Percentiles rank a stretch among this genome's conserved stretches.
Conservation (phyloP, 2,888 invertebrate species). For the Nephrocerus scutellatus region DNA sequence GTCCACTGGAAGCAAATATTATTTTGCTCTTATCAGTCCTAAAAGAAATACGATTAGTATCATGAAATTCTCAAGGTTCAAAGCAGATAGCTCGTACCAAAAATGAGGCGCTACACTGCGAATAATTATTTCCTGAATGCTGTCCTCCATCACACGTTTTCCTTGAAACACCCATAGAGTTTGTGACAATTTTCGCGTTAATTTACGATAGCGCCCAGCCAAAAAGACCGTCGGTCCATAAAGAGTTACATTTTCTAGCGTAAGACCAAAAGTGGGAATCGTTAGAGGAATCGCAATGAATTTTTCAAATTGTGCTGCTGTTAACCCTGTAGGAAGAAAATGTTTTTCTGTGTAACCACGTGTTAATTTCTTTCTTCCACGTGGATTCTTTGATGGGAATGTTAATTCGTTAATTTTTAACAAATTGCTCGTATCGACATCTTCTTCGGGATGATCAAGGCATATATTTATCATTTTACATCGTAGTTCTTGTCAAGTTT, state of each 20-base stretch:
- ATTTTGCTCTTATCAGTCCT: conserved; percentile 40
- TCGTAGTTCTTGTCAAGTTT: conserved; percentile 53
- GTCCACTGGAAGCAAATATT: conserved; percentile 85
- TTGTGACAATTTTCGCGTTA: conserved; percentile 77
- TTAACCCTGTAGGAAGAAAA: conserved; percentile 49
- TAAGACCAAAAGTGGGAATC: conserved; percentile 37
- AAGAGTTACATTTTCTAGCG: conserved; percentile 33
- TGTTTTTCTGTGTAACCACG: conserved; percentile 58
- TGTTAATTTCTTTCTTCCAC: conserved; percentile 54
- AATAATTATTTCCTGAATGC: conserved; percentile 84
- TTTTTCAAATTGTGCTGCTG: conserved; percentile 49
- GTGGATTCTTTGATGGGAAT: conserved; percentile 32
- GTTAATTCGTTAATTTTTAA: conserved; percentile 29
- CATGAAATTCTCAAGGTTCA: conserved; percentile 27
- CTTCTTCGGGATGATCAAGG: conserved; percentile 50
- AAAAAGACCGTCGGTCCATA: conserved; percentile 42
- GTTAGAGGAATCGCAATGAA: conserved; percentile 52
- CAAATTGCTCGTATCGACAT: conserved; percentile 54
- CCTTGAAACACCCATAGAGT: conserved; percentile 96
- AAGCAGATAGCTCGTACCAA: conserved; percentile 48
- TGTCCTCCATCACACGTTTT: conserved; percentile 69
- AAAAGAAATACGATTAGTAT: too few relatives aligned
- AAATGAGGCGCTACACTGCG: conserved; percentile 57
- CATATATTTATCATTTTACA: conserved; percentile 47
- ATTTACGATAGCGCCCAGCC: conserved; percentile 68